Evolutionary conservation across 35 echinoderm and acorn worm genomes (phyloP), one percentile per base, ranked within the genome.

Genomic region (Eucidaris tribuloides): DNA sequence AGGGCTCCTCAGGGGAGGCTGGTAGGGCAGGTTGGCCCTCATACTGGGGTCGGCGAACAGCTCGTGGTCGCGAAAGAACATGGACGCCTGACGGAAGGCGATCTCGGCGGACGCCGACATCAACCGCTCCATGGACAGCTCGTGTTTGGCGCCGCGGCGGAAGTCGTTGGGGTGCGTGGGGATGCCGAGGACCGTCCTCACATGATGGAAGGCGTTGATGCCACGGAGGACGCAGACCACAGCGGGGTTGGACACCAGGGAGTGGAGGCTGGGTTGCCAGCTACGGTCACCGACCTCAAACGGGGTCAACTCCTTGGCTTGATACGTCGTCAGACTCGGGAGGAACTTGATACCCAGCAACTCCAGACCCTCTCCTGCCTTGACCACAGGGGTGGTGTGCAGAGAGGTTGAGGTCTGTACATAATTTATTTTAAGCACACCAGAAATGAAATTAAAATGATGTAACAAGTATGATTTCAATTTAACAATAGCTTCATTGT

Each of bases 231-330:
- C 71, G 54, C 91, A 92, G 7, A 99, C 60, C 46, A 93, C 78
- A 41, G 91, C 85, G 45, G 96, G 90, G 62, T 86, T 80, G 18
- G 96, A 90, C 0, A 84, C 81, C 60, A 99, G 58, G 20, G 79
- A 54, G 30, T 93, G 90, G 33, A 93, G 74, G 30, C 96, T 99
- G 2, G 86, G 54, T 45, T 93, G 96, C 96, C 96, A 99, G 78
- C 89, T 78, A 28, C 87, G 83, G 46, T 85, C 91, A 32, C 96
- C 96, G 20, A 99, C 91, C 70, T 99, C 96, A 74, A 84, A 99
- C 37, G 96, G 96, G 13, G 96, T 99, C 3, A 99, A 55, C 58
- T 99, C 96, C 63, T 93, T 99, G 35, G 96, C 82, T 61, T 99
- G 96, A 35, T 83, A 44, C 2, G 91, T 79, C 28, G 78, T 93